These are phyloP conservation scores for Aethes cnicana DNA, from an alignment of 2,888 invertebrate species.

Conservation along the genomic window DNA sequence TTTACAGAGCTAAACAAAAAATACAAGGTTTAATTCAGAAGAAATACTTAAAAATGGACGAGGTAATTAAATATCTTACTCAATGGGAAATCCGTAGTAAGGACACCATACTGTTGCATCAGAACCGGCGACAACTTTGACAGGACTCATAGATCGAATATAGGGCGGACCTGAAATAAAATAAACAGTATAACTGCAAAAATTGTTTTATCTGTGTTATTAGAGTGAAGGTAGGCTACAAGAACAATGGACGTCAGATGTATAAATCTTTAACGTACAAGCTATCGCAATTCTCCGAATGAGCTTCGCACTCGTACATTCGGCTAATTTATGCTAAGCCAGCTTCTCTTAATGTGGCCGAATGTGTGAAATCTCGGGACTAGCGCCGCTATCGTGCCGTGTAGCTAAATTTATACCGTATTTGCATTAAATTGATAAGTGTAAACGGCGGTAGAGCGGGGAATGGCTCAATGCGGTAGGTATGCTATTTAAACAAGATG, in stretches of 20 bases:
- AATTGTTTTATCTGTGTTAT: too few relatives aligned
- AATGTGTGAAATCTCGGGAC: conserved; percentile 17
- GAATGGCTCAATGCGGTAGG: too few relatives aligned
- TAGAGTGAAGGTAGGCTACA: too few relatives aligned
- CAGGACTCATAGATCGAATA: conserved; percentile 87
- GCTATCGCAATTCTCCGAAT: conserved; percentile 1
- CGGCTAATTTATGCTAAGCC: conserved; percentile 28
- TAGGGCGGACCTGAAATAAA: conserved; percentile 86
- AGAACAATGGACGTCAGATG: conserved; percentile 11
- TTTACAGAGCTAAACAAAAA: conserved; percentile 80
- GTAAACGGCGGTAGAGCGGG: too few relatives aligned
- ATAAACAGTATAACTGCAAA: conserved; percentile 34
- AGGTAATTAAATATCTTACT: conserved; percentile 54
- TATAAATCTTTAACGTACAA: conserved; percentile 15
- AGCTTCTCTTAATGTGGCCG: conserved; percentile 20
- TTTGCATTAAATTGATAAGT: too few relatives aligned
- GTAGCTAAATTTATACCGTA: neutral
- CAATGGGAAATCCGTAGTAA: conserved; percentile 92
- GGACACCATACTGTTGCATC: conserved; percentile 90
- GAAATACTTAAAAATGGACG: neutral
- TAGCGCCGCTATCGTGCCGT: neutral
- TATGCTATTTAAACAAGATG: too few relatives aligned
- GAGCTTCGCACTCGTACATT: conserved; percentile 23
- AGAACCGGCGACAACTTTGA: conserved; percentile 90
- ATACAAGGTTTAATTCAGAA: neutral